These are phyloP conservation scores for Mola mola DNA, from an alignment of 2,113 vertebrate species.

Conservation along the genomic window DNA sequence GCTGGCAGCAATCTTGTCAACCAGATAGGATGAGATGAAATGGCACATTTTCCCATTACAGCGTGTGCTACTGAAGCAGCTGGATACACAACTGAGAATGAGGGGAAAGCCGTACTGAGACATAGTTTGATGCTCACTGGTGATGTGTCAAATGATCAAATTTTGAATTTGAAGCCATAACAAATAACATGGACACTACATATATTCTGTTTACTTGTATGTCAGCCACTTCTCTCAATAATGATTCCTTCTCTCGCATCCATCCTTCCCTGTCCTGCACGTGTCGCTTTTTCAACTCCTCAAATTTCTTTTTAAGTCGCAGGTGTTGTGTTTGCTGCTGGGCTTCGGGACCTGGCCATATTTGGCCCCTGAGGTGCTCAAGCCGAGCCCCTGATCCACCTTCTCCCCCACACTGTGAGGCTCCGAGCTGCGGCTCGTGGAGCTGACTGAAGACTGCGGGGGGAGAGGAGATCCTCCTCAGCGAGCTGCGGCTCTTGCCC, in stretches of 20 bases:
- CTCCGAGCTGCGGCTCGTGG: conserved; percentile 53
- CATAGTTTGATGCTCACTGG: too few relatives aligned
- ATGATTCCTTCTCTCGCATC: conserved; percentile 78
- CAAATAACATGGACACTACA: neutral
- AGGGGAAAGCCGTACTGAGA: too few relatives aligned
- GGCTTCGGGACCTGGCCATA: conserved; percentile 52
- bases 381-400: conserved; percentile 43
- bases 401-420: conserved; percentile 34
- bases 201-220: conserved; percentile 84
- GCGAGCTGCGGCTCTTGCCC: conserved; percentile 66
- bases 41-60: neutral
- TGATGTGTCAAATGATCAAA: too few relatives aligned
- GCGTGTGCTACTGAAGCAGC: neutral
- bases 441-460: conserved; percentile 70
- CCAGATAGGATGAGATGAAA: neutral
- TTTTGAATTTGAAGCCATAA: neutral
- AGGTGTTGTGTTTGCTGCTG: conserved; percentile 65
- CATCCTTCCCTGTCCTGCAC: conserved; percentile 78
- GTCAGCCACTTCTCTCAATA: conserved; percentile 82
- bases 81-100: neutral
- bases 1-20: neutral
- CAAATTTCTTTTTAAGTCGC: conserved; percentile 76
- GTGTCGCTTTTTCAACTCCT: conserved; percentile 76
- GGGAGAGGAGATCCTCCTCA: conserved; percentile 73
- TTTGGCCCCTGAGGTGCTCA: conserved; percentile 62